A percentile compares a stretch with the other conserved stretches of the same genome.
Evolutionary conservation across 2,888 invertebrate species (phyloP).

Genomic region (Allygus modestus): DNA sequence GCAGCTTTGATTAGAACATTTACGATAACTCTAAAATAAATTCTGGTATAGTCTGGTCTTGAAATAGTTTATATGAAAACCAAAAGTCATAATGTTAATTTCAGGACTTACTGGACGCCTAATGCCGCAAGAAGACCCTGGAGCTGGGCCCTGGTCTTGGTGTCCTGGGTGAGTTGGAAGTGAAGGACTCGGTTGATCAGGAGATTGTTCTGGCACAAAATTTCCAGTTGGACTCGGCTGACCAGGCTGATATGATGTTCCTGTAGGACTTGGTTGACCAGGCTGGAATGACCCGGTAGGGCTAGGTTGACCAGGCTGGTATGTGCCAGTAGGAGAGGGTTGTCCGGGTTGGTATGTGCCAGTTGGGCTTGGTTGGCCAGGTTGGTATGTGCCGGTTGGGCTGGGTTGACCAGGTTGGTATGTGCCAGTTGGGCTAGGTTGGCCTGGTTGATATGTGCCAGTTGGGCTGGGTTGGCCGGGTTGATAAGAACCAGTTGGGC

Average conservation of each 20-base stretch:
- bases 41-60: no score
- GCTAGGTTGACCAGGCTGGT: constrained; percentile 31
- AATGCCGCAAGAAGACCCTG: constrained; percentile 69
- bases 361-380: constrained; percentile 75
- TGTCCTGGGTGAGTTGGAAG: constrained; percentile 76
- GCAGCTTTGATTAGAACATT: no score
- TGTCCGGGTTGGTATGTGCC: constrained; percentile 31
- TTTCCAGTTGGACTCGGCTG: constrained; percentile 64
- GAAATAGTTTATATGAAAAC: no score
- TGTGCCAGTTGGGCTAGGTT: constrained; percentile 39
- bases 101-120: constrained; percentile 52
- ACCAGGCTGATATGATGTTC: constrained; percentile 30
- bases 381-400: constrained; percentile 74
- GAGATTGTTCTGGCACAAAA: constrained; percentile 2
- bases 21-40: no score
- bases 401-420: constrained; percentile 57
- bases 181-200: constrained; percentile 68
- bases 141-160: constrained; percentile 69
- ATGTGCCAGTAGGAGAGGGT: background rate
- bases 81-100: no score
- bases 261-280: constrained; percentile 10
- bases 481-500: constrained; percentile 28
- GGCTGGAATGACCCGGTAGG: constrained; percentile 25
- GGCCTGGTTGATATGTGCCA: constrained; percentile 25
- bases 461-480: constrained; percentile 65